Evolutionary conservation across 2,113 vertebrate genomes (phyloP).

Genomic region (Carassius auratus): DNA sequence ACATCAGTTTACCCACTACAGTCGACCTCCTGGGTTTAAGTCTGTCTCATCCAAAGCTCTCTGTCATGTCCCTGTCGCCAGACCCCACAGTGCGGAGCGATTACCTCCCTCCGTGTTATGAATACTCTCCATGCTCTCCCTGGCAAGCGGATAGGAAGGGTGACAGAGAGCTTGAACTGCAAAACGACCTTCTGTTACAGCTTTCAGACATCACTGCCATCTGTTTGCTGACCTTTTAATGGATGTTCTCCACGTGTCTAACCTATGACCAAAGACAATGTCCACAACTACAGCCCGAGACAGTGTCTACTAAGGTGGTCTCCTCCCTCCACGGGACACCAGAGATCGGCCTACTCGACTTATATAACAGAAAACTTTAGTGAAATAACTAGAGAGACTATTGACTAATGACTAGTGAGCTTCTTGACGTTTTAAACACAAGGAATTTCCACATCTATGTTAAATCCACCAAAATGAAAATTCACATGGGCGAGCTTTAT

Average conservation of each 20-base stretch:
- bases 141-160: conserved; percentile 19
- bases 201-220: conserved; percentile 52
- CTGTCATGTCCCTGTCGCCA: conserved; percentile 6
- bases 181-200: conserved; percentile 33
- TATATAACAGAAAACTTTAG: not conserved
- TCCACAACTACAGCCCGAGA: conserved; percentile 41
- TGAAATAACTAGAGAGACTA: not conserved
- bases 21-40: conserved; percentile 36
- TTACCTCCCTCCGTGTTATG: conserved; percentile 39
- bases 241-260: conserved; percentile 51
- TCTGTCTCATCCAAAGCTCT: conserved; percentile 23
- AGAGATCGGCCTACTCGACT: not conserved
- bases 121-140: conserved; percentile 43
- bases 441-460: not conserved
- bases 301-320: conserved; percentile 8
- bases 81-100: conserved; percentile 19
- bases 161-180: conserved; percentile 44
- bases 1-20: conserved; percentile 40
- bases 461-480: not conserved
- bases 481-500: not conserved
- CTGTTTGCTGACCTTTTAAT: conserved; percentile 49
- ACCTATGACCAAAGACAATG: conserved; percentile 52
- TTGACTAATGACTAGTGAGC: too few species aligned
- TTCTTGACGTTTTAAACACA: too few species aligned
- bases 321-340: not conserved